Base-by-base conservation (phyloP, 2,888 invertebrate genomes). In the Empis stercorea region DNA sequence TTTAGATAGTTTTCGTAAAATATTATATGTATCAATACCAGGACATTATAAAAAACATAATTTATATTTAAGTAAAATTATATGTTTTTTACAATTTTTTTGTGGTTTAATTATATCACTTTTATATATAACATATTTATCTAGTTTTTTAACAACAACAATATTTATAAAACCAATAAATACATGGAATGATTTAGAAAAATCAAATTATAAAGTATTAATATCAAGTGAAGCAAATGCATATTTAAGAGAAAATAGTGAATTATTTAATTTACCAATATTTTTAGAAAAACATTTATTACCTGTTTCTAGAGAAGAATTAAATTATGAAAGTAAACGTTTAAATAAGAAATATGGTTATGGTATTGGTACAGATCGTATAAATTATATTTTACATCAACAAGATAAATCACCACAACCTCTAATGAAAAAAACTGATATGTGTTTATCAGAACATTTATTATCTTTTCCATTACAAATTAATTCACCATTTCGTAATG, bases 91-190 rank as follows among this genome's bases (percentile, higher is more conserved):
- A 17, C 17, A 38, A 38, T 17, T 17, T 38, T 38, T 40, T 14
- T 14, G 59, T 10, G 58, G 59, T 9, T 61, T 61, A 42, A 56
- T 61, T 44, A 45, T 61, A 11, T 54, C 57, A 3, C 60, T 59
- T 47, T 43, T 59, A n/a, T 61, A 60, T 47, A 48, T 59, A 36
- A 57, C 61, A 14, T 55, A 51, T 7, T 46, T 60, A 40, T 58
- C 61, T n/a, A 60, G 60, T 41, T 60, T 56, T 44, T 44, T 59
- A 14, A 52, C 58, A 6, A 55, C 55, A 14, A 48, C 57, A 0
- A 54, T 57, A 6, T 59, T 57, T 34, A 47, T 52, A 11, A 49
- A 49, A 0, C 56, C 54, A 20, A 47, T 59, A 23, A 40, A 20
- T n/a, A 40, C 9, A 13, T 40, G 27, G 27, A 20, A 40, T 23